These are phyloP conservation scores for Anabacerthia variegaticeps DNA, from an alignment of 2,797 vertebrate genomes.

Conservation along the genomic window DNA sequence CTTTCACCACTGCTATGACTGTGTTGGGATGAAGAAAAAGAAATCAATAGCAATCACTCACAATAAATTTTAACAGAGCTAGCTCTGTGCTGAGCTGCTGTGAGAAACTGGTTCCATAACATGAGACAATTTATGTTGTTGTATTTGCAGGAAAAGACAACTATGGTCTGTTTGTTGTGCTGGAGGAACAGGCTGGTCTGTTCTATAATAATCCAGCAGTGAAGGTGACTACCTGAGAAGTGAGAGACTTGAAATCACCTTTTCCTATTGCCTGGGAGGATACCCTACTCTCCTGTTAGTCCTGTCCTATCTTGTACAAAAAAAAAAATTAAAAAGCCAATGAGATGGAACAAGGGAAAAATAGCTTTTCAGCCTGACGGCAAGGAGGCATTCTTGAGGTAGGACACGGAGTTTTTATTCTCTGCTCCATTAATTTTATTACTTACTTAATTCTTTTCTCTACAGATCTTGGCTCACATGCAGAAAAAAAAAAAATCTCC, in stretches of 20 bases:
- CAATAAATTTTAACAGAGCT: neutral
- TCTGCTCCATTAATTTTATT: neutral
- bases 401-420: neutral
- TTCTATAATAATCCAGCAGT: neutral
- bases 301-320: neutral
- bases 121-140: neutral
- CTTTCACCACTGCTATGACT: fast-evolving
- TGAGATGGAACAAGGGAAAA: neutral
- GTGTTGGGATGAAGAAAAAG: neutral
- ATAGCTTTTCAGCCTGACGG: neutral
- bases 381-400: neutral
- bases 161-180: fast-evolving
- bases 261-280: neutral
- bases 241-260: neutral
- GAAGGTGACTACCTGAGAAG: neutral
- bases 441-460: neutral
- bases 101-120: neutral
- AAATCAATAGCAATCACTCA: neutral
- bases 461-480: neutral
- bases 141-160: neutral
- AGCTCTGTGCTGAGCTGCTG: neutral
- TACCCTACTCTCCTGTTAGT: neutral
- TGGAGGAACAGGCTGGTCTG: neutral
- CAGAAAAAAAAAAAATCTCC: neutral
- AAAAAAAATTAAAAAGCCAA: neutral